Evolutionary conservation across 2,888 invertebrate species (phyloP), one percentile per base, ranked within the genome.

Genomic region (Philereme transversata): DNA sequence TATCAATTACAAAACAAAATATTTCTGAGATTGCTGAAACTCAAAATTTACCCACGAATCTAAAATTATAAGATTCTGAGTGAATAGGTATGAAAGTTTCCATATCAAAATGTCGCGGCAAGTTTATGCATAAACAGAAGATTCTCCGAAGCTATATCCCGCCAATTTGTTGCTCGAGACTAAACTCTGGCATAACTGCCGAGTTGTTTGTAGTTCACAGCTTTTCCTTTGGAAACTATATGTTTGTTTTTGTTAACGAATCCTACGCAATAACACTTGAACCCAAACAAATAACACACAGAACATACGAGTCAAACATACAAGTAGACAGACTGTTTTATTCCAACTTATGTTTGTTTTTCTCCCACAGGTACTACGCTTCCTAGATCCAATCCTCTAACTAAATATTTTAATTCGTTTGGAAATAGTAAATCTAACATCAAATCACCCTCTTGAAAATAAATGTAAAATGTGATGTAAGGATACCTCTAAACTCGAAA

Each of bases 1-100:
- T 40, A 40, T 40, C 40, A 40, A 40, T 40, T 40, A 8, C 40
- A 40, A 8, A 6, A 40, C 8, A 58, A 49, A 10, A 34, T 52
- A 9, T 43, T 5, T 40, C 35, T 4, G 3, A 57, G 22, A 44
- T 7, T 55, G 41, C n/a, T 10, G 40, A n/a, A n/a, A 43, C 5
- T 22, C 22, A n/a, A 60, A 59, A 53, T 62, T 56, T 51, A 52
- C 51, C 50, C 46, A 51, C 41, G 9, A 35, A 46, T 40, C 54
- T 33, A 43, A 60, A 61, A 62, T 54, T 59, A 53, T 35, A 54
- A 33, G 46, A 57, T 61, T 53, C 38, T n/a, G 51, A 51, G 47
- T 61, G 55, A 57, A 61, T 65, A n/a, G n/a, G n/a, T n/a, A 63
- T 61, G 57, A 62, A 68, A 67, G 64, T 66, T 70, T 59, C 40